Evolutionary conservation across 2,797 vertebrate genomes (phyloP), one percentile per base, ranked within the genome.

Genomic region (Micropoecilia bifurca): DNA sequence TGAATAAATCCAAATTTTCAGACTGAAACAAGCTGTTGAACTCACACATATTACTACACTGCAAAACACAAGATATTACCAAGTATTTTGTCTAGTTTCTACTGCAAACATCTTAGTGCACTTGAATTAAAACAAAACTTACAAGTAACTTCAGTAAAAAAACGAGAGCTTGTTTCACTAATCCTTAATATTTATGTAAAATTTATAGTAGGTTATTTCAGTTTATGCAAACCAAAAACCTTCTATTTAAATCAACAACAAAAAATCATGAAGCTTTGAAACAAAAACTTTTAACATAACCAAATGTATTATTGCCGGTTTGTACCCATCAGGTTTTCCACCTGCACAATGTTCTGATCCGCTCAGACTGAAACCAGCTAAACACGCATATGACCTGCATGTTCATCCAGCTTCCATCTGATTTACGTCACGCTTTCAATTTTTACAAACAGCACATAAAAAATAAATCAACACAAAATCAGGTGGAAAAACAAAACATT

Each of bases 361-460:
- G 22, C 0, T 76, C 9, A 39, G 39, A 74, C 20, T 28, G n/a
- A 82, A 61, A 3, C 25, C 68, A 77, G 20, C 43, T 69, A 55
- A 8, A 30, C 33, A 25, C 3, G 41, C 33, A 55, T 25, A 55
- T 25, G 12, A 16, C 61, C 63, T 55, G 28, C 50, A 73, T 61
- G 48, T 85, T 80, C 46, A 80, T 75, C 73, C 39, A 81, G 74
- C 75, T 63, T 76, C 57, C 73, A 75, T 14, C 14, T 61, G 28
- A 68, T 55, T 48, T 22, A 43, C 12, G 12, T 59, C 30, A 71
- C 33, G 61, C 20, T 16, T 20, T 78, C 13, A 16, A 20, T 46
- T 71, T 71, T 71, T 13, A 83, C 69, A 83, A 86, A 85, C 81
- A 79, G 83, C 81, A 88, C 87, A 87, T 47, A 39, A 0, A 55